Evolutionary conservation across 2,797 vertebrate species (phyloP).

Genomic region (Anomalospiza imberbis): DNA sequence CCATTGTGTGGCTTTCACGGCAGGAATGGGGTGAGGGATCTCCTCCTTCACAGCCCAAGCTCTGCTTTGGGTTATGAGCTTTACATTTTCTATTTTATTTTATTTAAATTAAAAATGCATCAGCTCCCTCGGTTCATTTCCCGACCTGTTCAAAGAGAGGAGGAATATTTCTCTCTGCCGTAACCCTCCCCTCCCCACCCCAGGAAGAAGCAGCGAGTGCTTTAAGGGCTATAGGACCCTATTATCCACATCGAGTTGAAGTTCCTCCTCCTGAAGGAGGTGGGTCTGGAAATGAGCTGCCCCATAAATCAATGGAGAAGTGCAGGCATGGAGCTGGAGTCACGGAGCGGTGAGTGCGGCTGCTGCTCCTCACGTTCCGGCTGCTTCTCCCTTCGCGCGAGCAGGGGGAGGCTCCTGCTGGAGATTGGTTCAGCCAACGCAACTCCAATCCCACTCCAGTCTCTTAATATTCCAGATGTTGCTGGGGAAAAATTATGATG

Average conservation of each 20-base stretch:
- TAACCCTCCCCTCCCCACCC: neutral
- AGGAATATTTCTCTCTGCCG: neutral
- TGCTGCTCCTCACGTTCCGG: neutral
- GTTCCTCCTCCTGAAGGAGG: conserved; percentile 53
- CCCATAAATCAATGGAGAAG: conserved; percentile 45
- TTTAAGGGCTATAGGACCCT: conserved; percentile 16
- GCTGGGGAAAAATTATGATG: conserved; percentile 37
- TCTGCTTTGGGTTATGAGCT: neutral
- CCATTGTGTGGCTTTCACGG: neutral
- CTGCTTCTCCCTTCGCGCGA: neutral
- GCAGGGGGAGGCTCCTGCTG: conserved; percentile 14
- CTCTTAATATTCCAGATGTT: conserved; percentile 57
- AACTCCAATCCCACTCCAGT: neutral
- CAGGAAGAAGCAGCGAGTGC: neutral
- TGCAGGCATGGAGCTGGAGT: conserved; percentile 8
- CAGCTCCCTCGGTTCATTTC: neutral
- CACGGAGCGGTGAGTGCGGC: neutral
- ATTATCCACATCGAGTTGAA: neutral
- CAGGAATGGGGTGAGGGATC: neutral
- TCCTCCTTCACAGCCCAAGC: neutral
- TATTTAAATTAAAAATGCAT: neutral
- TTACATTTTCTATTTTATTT: neutral
- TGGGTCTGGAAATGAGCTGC: conserved; percentile 37
- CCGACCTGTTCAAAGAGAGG: neutral
- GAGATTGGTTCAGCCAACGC: conserved; percentile 12